Evolutionary conservation across 2,113 vertebrate genomes (phyloP).

Genomic region (Ginglymostoma cirratum): DNA sequence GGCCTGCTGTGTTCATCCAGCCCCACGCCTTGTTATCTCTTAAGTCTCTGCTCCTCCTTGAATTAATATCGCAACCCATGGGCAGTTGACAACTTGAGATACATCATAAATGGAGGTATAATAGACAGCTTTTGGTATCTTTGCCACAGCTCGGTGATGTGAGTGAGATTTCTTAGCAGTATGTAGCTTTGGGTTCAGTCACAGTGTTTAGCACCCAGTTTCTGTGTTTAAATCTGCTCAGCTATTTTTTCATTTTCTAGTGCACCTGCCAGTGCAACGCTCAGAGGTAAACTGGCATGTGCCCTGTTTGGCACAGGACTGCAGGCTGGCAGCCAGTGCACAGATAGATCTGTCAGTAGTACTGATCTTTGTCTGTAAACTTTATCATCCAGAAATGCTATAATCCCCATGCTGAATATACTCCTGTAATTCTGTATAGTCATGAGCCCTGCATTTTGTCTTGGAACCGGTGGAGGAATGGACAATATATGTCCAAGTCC

Average conservation of each 20-base stretch:
- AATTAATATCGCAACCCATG: too few species aligned
- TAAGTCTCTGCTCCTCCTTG: too few species aligned
- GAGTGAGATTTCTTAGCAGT: not conserved
- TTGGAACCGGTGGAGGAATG: not conserved
- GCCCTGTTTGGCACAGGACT: not conserved
- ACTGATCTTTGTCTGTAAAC: not conserved
- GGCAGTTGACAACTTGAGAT: not conserved
- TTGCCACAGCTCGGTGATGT: not conserved
- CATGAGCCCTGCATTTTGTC: not conserved
- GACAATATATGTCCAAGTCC: not conserved
- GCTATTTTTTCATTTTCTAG: too few species aligned
- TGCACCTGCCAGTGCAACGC: not conserved
- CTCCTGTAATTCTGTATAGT: not conserved
- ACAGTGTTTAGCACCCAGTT: not conserved
- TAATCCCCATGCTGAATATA: not conserved
- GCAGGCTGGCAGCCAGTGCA: not conserved
- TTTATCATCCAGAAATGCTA: not conserved
- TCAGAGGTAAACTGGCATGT: not conserved
- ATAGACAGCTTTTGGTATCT: not conserved
- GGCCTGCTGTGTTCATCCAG: too few species aligned
- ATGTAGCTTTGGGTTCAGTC: not conserved
- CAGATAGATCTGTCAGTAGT: not conserved
- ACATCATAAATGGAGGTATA: not conserved
- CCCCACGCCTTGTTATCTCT: too few species aligned
- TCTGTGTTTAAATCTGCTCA: not conserved